Conservation (phyloP, 2,888 invertebrate species). For the Leptopterna dolabrata region DNA sequence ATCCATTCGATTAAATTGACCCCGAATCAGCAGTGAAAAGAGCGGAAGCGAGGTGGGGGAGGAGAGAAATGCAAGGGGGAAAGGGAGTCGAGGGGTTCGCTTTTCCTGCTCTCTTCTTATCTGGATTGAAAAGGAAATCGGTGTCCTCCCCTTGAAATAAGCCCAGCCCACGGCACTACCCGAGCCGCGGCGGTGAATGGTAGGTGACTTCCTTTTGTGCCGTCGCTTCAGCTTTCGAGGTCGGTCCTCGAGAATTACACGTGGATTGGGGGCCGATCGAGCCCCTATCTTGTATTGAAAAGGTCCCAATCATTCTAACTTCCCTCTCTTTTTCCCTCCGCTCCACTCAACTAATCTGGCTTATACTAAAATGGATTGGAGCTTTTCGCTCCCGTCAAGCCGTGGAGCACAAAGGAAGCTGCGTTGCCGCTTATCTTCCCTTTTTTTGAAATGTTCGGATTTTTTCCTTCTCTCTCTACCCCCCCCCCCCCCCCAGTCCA, state of each 20-base stretch:
- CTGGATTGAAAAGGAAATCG: slow-evolving; percentile 51
- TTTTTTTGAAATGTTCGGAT: no score
- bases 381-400: background rate
- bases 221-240: background rate
- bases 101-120: slow-evolving; percentile 12
- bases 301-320: slow-evolving; percentile 48
- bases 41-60: background rate
- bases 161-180: slow-evolving; percentile 13
- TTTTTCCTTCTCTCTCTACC: no score
- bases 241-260: slow-evolving; percentile 40
- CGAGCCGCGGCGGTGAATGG: slow-evolving; percentile 29
- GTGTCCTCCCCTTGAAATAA: slow-evolving; percentile 33
- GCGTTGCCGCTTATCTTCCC: background rate
- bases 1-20: slow-evolving; percentile 47
- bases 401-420: background rate
- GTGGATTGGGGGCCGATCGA: slow-evolving; percentile 50
- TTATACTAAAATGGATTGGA: slow-evolving; percentile 22
- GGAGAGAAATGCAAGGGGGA: background rate
- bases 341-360: slow-evolving; percentile 45
- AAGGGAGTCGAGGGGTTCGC: background rate
- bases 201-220: slow-evolving; percentile 50
- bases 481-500: no score
- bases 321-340: background rate
- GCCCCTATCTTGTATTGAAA: slow-evolving; percentile 49
- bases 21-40: background rate